These are phyloP conservation scores for Sylvia borin DNA, from an alignment of 2,797 vertebrate genomes.

Conservation along the genomic window DNA sequence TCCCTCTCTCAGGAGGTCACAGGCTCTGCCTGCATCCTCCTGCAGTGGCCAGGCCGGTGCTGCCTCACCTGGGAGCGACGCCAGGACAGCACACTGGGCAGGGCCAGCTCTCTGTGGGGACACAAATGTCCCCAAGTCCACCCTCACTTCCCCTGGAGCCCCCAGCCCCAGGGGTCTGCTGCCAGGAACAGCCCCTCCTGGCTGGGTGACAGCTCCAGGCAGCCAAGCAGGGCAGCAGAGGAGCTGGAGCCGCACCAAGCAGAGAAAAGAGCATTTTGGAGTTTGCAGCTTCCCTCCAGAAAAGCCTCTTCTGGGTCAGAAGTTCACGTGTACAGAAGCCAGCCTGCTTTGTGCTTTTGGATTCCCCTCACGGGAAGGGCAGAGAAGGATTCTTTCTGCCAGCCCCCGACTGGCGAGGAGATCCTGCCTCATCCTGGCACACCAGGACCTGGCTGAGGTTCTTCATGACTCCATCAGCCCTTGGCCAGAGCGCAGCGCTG, in stretches of 20 bases:
- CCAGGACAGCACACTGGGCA: neutral
- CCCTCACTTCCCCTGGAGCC: neutral
- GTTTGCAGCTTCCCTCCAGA: neutral
- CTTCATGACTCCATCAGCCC: slow-evolving; percentile 21
- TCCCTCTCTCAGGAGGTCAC: neutral
- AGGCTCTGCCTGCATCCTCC: accelerated
- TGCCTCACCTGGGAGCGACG: neutral
- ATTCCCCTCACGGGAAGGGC: neutral
- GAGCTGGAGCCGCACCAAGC: neutral
- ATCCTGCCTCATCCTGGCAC: neutral
- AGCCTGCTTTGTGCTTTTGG: neutral
- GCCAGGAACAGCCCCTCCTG: neutral
- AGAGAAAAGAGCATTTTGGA: neutral
- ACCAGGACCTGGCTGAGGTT: neutral
- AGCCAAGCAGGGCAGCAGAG: neutral
- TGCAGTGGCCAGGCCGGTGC: accelerated
- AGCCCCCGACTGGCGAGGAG: neutral
- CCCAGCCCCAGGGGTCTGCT: neutral
- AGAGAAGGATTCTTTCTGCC: neutral
- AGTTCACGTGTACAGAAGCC: neutral
- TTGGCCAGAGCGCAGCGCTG: neutral
- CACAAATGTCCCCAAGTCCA: accelerated
- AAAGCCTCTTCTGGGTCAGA: neutral
- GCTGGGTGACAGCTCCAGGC: neutral
- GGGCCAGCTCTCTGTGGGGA: neutral